Evolutionary conservation across 2,888 invertebrate genomes (phyloP), one percentile per base, ranked within the genome.

Genomic region (Microctonus brassicae): DNA sequence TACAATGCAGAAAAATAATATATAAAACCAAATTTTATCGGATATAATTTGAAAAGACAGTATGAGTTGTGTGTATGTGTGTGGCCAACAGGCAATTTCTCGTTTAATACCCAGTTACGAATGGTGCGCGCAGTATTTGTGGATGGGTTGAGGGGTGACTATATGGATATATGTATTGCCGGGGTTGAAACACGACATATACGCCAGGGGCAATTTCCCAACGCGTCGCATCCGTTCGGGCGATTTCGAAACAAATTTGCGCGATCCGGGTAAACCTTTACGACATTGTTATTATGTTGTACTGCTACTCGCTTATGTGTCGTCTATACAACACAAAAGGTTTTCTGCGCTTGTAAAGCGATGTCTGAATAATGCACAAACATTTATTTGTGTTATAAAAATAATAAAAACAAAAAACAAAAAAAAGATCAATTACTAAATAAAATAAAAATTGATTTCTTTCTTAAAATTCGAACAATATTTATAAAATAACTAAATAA

Each of bases 161-260:
- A 5, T 29, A 29, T 29, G 29, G 3, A 29, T 29, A 29, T 29
- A 29, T 29, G 7, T 29, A 29, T 29, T 29, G 7, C 29, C 7
- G 29, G 47, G 20, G 47, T 47, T 47, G 47, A 17, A 47, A 47
- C 47, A 7, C 47, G 47, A 17, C 17, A 20, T 47, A 47, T 47
- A 47, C 47, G 47, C 47, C 47, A 47, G 17, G 47, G 47, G 47
- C 47, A 47, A 47, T 47, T 47, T 47, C 47, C 47, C 47, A 47
- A 47, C 17, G 47, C 47, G 47, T 20, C 47, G 47, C 47, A 47
- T 47, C 47, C 47, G 47, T 47, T 47, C 47, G 47, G 47, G 47
- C 47, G 47, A 47, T 47, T 47, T 47, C 47, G 47, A 20, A 47
- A 47, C 47, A 47, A 47, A 47, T 47, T 47, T 47, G 47, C 47